These are phyloP conservation scores for Pristionchus japonicus DNA, from an alignment of 2,888 invertebrate genomes.

Conservation along the genomic window DNA sequence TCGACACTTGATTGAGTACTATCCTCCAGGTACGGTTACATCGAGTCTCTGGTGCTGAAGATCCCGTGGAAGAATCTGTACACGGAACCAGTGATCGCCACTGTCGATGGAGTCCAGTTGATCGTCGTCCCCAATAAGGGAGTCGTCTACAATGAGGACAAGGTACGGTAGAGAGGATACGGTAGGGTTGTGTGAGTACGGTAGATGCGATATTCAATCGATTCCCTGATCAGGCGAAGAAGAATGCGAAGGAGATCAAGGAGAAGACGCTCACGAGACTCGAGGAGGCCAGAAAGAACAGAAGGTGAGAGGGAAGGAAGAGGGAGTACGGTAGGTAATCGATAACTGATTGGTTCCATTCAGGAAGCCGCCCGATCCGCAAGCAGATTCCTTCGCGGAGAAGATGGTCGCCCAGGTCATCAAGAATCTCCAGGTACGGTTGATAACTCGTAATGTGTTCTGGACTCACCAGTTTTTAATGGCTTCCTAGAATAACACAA, in stretches of 20 bases:
- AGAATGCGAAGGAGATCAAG: slow-evolving; percentile 70
- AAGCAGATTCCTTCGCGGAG: slow-evolving; percentile 79
- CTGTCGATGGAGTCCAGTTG: slow-evolving; percentile 90
- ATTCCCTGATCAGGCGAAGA: slow-evolving; percentile 55
- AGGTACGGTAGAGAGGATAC: slow-evolving; percentile 51
- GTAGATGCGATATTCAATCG: not conserved
- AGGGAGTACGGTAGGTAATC: slow-evolving; percentile 8
- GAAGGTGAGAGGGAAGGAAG: slow-evolving; percentile 51
- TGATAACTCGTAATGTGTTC: too few relatives aligned
- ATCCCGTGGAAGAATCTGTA: slow-evolving; percentile 99
- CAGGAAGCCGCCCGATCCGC: slow-evolving; percentile 71
- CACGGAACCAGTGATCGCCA: slow-evolving; percentile 91
- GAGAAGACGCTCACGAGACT: slow-evolving; percentile 70
- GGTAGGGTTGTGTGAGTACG: too few relatives aligned
- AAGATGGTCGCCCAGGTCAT: slow-evolving; percentile 79
- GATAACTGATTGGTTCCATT: not conserved
- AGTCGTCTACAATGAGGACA: slow-evolving; percentile 73
- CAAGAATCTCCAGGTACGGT: slow-evolving; percentile 78
- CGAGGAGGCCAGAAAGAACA: slow-evolving; percentile 71
- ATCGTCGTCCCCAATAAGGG: slow-evolving; percentile 78
- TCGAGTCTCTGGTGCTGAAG: slow-evolving; percentile 86
- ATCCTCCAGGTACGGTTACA: slow-evolving; percentile 42
- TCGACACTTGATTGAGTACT: not conserved
- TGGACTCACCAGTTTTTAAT: too few relatives aligned
- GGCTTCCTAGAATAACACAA: too few relatives aligned